Base-by-base conservation (phyloP, 2,797 vertebrate genomes). In the Lutjanus campechanus region DNA sequence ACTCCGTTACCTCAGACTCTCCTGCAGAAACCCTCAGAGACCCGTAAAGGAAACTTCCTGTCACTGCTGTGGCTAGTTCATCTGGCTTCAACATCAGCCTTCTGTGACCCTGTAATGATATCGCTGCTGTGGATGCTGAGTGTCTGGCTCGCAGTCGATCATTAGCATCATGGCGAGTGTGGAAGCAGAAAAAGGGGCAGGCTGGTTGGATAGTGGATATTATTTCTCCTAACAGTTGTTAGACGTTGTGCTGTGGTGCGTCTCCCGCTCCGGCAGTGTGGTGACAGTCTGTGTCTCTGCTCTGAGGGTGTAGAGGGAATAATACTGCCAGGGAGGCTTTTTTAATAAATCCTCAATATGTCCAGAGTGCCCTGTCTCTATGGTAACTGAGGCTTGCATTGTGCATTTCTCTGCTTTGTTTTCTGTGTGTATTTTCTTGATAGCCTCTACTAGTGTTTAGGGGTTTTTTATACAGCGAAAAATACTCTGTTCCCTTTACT, bases 311-410 rank as follows among this genome's bases (percentile, higher is more conserved):
- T 47, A 62, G 70, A 81, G 83, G 87, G 88, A 79, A 79, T 89
- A 90, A 88, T 76, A 67, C 79, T 88, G 88, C 88, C 88, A 89
- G 80, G 73, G 85, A 47, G 85, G 20, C 79, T 89, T 91, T 92
- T 95, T 92, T 80, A 91, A 94, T 92, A 94, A 91, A 92, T 88
- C 85, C 88, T 91, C 86, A 84, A 93, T 92, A 91, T 79, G 84
- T 95, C 90, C 89, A 88, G 67, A 90, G 89, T 88, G 51, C 85
- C 80, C 86, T 58, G 93, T 96, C 94, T 95, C 96, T 93, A 95
- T 96, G 95, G 93, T 93, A 93, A 96, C 92, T 12, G 83, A 80
- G 82, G 51, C 79, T 72, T 71, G 68, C 88, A 75, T 89, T 79
- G 82, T 90, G 88, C 76, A 13, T 88, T 74, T 74, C 17, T 29